Evolutionary conservation across 2,888 invertebrate genomes (phyloP).

Genomic region (Acanthopleura granulata): DNA sequence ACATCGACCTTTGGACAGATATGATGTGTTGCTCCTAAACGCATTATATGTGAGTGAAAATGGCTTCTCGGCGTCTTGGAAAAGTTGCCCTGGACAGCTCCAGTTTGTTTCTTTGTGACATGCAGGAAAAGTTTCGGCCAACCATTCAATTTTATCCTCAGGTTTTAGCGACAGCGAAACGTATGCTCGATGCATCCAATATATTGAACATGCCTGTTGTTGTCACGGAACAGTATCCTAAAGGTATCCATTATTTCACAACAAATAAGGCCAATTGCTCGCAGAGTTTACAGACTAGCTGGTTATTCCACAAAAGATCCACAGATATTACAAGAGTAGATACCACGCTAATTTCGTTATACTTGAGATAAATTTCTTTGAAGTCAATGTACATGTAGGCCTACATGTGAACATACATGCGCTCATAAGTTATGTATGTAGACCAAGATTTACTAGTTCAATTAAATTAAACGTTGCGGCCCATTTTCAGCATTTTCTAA

Average conservation of each 20-base stretch:
- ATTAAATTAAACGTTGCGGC: too few relatives aligned
- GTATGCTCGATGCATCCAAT: conserved; percentile 71
- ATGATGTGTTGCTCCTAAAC: not conserved
- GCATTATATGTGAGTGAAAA: not conserved
- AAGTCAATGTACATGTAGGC: too few relatives aligned
- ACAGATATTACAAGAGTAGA: too few relatives aligned
- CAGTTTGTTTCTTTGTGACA: conserved; percentile 68
- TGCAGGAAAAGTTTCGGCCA: conserved; percentile 69
- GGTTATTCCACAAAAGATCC: too few relatives aligned
- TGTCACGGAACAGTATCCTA: conserved; percentile 76
- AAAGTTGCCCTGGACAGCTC: conserved; percentile 58
- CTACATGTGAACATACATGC: too few relatives aligned
- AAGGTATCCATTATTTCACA: conserved; percentile 66
- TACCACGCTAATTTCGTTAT: too few relatives aligned
- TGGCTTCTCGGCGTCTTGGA: conserved; percentile 39
- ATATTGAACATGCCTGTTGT: conserved; percentile 73
- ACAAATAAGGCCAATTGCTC: too few relatives aligned
- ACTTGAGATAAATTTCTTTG: too few relatives aligned
- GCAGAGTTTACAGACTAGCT: too few relatives aligned
- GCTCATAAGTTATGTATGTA: too few relatives aligned
- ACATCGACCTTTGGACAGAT: not conserved
- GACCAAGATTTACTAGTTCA: too few relatives aligned
- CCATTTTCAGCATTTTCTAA: too few relatives aligned
- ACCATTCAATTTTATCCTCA: conserved; percentile 67
- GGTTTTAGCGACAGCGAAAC: conserved; percentile 59